Percentiles rank a stretch among this genome's conserved stretches.
Evolutionary conservation across 2,888 invertebrate genomes (phyloP).

Genomic region (Stictocephala bisonia): DNA sequence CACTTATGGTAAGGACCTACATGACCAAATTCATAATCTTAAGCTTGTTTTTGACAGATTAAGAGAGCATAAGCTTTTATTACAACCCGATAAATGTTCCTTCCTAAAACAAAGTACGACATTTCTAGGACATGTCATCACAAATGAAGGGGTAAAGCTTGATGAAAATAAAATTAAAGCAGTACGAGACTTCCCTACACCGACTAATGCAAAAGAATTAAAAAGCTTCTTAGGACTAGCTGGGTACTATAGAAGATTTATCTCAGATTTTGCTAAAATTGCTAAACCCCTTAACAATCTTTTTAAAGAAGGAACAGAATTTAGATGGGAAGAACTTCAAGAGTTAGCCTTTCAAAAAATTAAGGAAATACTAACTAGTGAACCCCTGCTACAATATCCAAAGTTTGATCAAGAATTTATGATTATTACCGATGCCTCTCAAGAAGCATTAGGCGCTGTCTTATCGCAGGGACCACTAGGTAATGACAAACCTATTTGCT

Average conservation of each 20-base stretch:
- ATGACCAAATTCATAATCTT: constrained; percentile 17
- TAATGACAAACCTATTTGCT: constrained; percentile 61
- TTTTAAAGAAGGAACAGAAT: constrained; percentile 50
- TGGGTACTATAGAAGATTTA: constrained; percentile 63
- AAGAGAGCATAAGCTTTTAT: not conserved
- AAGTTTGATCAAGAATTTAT: constrained; percentile 59
- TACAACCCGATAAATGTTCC: constrained; percentile 15
- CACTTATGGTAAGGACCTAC: not conserved
- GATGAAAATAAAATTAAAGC: constrained; percentile 44
- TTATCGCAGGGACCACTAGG: constrained; percentile 60
- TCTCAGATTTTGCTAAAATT: constrained; percentile 60
- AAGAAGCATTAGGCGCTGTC: constrained; percentile 59
- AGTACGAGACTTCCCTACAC: constrained; percentile 40
- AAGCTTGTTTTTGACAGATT: constrained; percentile 21
- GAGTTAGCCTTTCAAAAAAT: constrained; percentile 51
- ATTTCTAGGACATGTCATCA: constrained; percentile 50
- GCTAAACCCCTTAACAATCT: constrained; percentile 58
- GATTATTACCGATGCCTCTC: constrained; percentile 61
- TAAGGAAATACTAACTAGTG: constrained; percentile 42
- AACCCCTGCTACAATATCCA: constrained; percentile 62
- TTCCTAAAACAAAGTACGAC: not conserved
- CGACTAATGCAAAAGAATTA: constrained; percentile 43
- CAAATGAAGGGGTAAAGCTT: constrained; percentile 39
- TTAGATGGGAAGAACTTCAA: constrained; percentile 52
- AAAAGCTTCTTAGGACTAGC: constrained; percentile 61